Evolutionary conservation across 64 coral and sea anemone species (phyloP), one percentile per base, ranked within the genome.

Genomic region (Acropora yongei): DNA sequence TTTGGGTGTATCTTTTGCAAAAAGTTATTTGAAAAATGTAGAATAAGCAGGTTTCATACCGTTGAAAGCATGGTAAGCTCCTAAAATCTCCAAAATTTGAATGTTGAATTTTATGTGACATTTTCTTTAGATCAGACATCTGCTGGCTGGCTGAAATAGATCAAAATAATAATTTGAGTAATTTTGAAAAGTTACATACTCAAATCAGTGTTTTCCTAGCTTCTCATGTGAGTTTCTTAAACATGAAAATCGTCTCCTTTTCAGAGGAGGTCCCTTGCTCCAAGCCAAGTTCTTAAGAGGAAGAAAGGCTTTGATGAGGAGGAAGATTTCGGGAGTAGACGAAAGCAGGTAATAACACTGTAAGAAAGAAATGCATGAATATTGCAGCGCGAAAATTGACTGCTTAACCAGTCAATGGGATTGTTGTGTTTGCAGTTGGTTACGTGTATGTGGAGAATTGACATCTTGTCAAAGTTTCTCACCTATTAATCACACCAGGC

Each of bases 191-290:
- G 7, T 8, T 11, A 75, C 30, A 39, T 44, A 9, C 30, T 39
- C 17, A 20, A 20, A 18, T 20, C 12, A 30, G 69, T 18, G 69
- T 3, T 1, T 18, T 18, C 6, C 4, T 14, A 30, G 10, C 8
- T 74, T 74, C 7, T 19, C 8, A 74, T 11, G 1, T 13, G 41
- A 77, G 13, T 7, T 79, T n/a, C 6, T 30, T 30, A 30, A 30
- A 30, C 30, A 30, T 30, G 30, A 30, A 6, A 6, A 55, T 60
- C 41, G 41, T 92, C 49, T 16, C 77, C 1, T 80, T 73, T 77
- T 79, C 46, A 97, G 95, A 93, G 95, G 44, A 86, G 95, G 67
- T 97, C 95, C 13, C 78, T 92, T 87, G 95, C 95, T 83, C 95
- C 95, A 75, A 97, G 95, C 16, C 92, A 94, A 50, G 71, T 97